Conservation (phyloP, 92 coral and sea anemone genomes). For the Phenganax stokvisi region DNA sequence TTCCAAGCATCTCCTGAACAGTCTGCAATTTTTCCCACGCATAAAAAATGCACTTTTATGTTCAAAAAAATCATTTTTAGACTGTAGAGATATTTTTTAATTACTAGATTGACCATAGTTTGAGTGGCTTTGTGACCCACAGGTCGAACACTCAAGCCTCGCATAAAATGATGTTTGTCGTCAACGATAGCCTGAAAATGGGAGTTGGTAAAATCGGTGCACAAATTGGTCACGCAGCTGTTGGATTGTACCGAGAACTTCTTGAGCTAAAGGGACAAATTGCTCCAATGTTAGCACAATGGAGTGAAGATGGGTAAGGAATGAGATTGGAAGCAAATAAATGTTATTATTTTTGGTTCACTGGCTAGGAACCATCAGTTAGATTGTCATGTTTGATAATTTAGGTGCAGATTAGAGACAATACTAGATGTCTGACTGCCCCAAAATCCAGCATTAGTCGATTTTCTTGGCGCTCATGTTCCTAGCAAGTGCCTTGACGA, state of each 20-base stretch:
- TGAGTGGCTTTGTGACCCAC: slow-evolving; percentile 21
- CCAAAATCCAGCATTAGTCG: too few relatives aligned
- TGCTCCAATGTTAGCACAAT: slow-evolving; percentile 52
- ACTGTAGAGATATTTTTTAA: not conserved
- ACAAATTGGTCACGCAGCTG: slow-evolving; percentile 82
- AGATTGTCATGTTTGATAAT: not conserved
- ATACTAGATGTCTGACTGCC: too few relatives aligned
- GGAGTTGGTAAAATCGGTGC: slow-evolving; percentile 86
- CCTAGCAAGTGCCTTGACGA: too few relatives aligned
- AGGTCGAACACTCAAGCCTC: slow-evolving; percentile 41
- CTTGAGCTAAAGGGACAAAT: slow-evolving; percentile 45
- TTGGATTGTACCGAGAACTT: slow-evolving; percentile 63
- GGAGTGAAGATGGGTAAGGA: slow-evolving; percentile 81
- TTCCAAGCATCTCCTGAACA: too few relatives aligned
- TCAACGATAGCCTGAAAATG: slow-evolving; percentile 72
- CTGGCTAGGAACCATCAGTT: not conserved
- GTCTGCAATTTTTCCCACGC: too few relatives aligned
- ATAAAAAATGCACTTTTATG: not conserved
- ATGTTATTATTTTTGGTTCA: not conserved
- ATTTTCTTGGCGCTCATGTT: too few relatives aligned
- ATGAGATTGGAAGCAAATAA: not conserved
- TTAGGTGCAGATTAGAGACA: not conserved
- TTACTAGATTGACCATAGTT: slow-evolving; percentile 22
- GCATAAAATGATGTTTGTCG: slow-evolving; percentile 83
- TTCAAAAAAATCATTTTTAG: not conserved